Evolutionary conservation across 2,888 invertebrate species (phyloP).

Genomic region (Chymomyza fuscimana): DNA sequence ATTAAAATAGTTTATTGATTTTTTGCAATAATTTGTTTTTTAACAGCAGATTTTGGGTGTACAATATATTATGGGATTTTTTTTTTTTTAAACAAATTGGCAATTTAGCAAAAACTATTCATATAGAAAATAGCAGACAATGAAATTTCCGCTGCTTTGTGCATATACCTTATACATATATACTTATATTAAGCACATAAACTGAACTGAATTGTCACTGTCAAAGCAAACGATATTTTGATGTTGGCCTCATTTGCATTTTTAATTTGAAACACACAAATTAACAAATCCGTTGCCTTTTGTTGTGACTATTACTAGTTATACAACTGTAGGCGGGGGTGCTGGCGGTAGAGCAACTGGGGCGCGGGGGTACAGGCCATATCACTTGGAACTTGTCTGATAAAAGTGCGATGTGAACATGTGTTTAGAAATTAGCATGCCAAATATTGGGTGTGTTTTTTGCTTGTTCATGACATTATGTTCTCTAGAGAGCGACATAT

Average conservation of each 20-base stretch:
- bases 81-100: slow-evolving; percentile 48
- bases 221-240: background rate
- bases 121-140: background rate
- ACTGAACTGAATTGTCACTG: background rate
- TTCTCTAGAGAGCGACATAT: background rate
- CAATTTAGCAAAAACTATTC: slow-evolving; percentile 31
- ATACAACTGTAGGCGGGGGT: background rate
- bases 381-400: slow-evolving; percentile 2
- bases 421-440: slow-evolving; percentile 46
- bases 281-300: slow-evolving; percentile 25
- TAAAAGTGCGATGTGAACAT: slow-evolving; percentile 69
- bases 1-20: slow-evolving; percentile 65
- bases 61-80: no score
- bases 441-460: slow-evolving; percentile 22
- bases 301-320: background rate
- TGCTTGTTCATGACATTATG: slow-evolving; percentile 11
- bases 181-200: background rate
- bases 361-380: background rate
- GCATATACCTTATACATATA: background rate
- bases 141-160: background rate
- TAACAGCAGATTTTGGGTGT: slow-evolving; percentile 18
- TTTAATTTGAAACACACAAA: slow-evolving; percentile 68
- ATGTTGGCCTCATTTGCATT: slow-evolving; percentile 63
- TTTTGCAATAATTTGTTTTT: slow-evolving; percentile 37
- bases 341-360: background rate